phyloP scores from a whole-genome alignment of 2,888 invertebrate genomes.

The Stenolophus ochropezus region DNA sequence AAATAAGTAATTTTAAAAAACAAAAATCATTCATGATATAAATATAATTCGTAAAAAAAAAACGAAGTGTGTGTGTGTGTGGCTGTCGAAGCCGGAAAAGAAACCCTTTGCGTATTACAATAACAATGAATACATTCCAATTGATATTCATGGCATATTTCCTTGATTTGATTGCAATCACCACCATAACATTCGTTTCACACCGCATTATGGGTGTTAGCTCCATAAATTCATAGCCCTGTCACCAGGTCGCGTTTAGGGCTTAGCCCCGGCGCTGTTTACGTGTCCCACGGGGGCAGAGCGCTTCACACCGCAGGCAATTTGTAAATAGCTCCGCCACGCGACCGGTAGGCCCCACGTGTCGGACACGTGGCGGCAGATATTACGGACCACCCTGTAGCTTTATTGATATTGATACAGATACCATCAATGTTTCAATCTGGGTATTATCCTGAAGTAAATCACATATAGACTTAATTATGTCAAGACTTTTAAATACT shows the following conservation, averaged over 20 bases:
- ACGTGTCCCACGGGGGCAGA: constrained; percentile 43
- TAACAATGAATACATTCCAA: background rate
- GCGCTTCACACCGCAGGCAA: constrained; percentile 51
- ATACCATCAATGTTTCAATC: too few relatives aligned
- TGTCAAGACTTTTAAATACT: too few relatives aligned
- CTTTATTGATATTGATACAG: background rate
- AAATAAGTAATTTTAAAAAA: too few relatives aligned
- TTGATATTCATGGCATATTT: background rate
- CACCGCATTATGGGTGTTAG: background rate
- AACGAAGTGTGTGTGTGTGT: too few relatives aligned
- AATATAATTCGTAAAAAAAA: too few relatives aligned
- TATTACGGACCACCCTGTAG: background rate
- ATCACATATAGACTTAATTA: too few relatives aligned
- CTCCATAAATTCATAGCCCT: background rate
- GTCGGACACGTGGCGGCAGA: background rate
- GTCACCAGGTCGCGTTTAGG: background rate
- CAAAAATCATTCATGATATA: too few relatives aligned
- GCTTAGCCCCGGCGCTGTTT: constrained; percentile 10
- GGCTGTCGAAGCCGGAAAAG: too few relatives aligned
- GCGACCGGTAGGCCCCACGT: constrained; percentile 29
- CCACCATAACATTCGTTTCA: background rate
- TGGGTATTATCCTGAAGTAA: too few relatives aligned
- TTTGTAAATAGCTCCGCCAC: constrained; percentile 52
- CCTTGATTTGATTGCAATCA: background rate
- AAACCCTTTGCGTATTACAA: too few relatives aligned